Base-by-base conservation (phyloP, 2,797 vertebrate species). In the Pipistrellus pipistrellus region DNA sequence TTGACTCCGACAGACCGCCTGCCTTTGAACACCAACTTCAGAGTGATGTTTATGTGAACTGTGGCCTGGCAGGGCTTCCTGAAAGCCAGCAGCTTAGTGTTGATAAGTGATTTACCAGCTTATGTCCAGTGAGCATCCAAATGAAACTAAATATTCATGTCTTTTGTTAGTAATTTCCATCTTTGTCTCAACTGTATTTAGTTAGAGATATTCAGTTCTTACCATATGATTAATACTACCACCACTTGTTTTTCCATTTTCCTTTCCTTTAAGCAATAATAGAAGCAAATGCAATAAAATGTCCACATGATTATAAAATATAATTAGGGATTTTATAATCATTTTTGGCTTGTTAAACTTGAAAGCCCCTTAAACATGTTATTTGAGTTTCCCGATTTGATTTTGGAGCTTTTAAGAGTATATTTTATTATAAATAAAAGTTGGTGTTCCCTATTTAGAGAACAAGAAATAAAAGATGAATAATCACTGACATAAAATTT, bases 381-480 rank as follows among this genome's bases (percentile, higher is more conserved):
- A 15, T 83, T 95, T 44, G 55, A 76, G 44, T 92, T 86, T 92
- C 64, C 48, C 44, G 4, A 53, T 27, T 86, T 92, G 44, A 46
- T 59, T 76, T 86, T 30, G 30, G 76, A 18, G 32, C 12, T 68
- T 59, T 41, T 10, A 94, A 68, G n/a, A 78, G 57, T 41, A 8
- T 83, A 51, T 73, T 78, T 44, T n/a, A 18, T 27, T 89, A 25
- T 64, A n/a, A 69, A n/a, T n/a, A n/a, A n/a, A n/a, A 87, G 32
- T 88, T 76, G n/a, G 11, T 76, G 30, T 76, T 18, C 71, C 20
- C 32, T 82, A 30, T 73, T 77, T 68, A 88, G 59, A 89, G 64
- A 86, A 66, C 17, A 83, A 84, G 78, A 78, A 90, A 86, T 71
- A 32, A 82, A 90, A 87, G 75, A 57, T 64, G 20, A 85, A 90